These are phyloP conservation scores for Bicyclus anynana DNA, from an alignment of 1,140 invertebrate species.

Conservation along the genomic window DNA sequence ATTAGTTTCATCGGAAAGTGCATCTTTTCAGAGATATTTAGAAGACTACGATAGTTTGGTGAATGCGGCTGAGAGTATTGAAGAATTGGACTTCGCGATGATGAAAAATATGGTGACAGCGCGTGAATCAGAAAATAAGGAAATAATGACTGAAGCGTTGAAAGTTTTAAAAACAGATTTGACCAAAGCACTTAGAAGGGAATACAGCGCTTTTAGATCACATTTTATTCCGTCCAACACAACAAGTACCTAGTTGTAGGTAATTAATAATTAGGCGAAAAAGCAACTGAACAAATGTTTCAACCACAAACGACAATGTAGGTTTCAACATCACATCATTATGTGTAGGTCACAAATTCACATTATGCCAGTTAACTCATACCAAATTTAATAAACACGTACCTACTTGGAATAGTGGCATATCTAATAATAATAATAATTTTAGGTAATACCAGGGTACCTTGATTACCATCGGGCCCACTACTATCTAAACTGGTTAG, in stretches of 20 bases:
- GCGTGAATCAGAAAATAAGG: slow-evolving; percentile 52
- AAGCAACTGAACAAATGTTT: too few species aligned
- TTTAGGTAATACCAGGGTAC: too few species aligned
- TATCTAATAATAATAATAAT: too few species aligned
- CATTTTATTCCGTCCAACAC: slow-evolving; percentile 45
- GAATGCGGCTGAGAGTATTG: slow-evolving; percentile 59
- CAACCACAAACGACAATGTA: too few species aligned
- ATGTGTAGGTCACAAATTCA: too few species aligned
- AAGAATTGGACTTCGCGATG: slow-evolving; percentile 64
- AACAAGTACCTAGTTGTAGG: slow-evolving; percentile 17
- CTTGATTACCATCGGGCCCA: too few species aligned
- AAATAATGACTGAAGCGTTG: slow-evolving; percentile 54
- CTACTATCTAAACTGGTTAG: too few species aligned
- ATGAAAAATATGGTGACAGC: slow-evolving; percentile 60
- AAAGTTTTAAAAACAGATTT: slow-evolving; percentile 60
- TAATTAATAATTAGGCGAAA: too few species aligned
- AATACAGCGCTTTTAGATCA: slow-evolving; percentile 61
- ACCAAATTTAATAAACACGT: too few species aligned
- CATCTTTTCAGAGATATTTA: slow-evolving; percentile 38
- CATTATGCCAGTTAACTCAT: too few species aligned
- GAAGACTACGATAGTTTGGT: slow-evolving; percentile 53
- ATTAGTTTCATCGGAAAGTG: slow-evolving; percentile 42
- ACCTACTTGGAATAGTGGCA: too few species aligned
- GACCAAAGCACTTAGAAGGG: slow-evolving; percentile 56
- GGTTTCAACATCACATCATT: too few species aligned